phyloP scores from a whole-genome alignment of 2,797 vertebrate genomes.

The Melanotaenia parkinsoni region DNA sequence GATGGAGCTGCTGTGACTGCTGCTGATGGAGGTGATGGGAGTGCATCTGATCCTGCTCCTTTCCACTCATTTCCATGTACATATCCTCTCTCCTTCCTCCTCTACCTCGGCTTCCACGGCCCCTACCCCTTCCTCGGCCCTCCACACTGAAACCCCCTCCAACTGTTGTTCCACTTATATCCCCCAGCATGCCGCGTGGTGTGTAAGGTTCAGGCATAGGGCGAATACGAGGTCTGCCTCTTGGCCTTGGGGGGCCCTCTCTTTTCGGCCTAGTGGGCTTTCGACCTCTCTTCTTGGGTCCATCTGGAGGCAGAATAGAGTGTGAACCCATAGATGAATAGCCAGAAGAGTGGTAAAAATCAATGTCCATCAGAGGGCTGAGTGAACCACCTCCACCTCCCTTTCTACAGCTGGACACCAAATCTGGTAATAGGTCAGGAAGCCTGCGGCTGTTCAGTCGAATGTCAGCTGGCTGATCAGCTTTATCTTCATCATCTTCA shows the following conservation, averaged over 20 bases:
- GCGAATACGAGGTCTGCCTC: slow-evolving; percentile 91
- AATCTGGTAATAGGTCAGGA: slow-evolving; percentile 88
- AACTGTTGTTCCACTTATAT: slow-evolving; percentile 74
- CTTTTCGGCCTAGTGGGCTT: slow-evolving; percentile 93
- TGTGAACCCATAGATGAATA: slow-evolving; percentile 83
- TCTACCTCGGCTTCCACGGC: slow-evolving; percentile 84
- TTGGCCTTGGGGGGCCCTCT: slow-evolving; percentile 90
- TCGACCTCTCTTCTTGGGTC: slow-evolving; percentile 90
- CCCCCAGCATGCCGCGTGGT: slow-evolving; percentile 85
- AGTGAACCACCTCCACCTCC: slow-evolving; percentile 82
- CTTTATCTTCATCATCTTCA: slow-evolving; percentile 94
- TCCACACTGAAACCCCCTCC: slow-evolving; percentile 75
- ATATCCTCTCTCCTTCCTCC: slow-evolving; percentile 88
- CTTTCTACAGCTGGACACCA: slow-evolving; percentile 93
- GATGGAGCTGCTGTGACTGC: slow-evolving; percentile 76
- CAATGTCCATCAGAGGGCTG: slow-evolving; percentile 91
- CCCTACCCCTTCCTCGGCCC: slow-evolving; percentile 86
- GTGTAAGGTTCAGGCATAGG: slow-evolving; percentile 86
- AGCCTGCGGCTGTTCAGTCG: slow-evolving; percentile 91
- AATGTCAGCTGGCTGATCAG: slow-evolving; percentile 91
- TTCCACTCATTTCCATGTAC: slow-evolving; percentile 83
- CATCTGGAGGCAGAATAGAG: slow-evolving; percentile 83
- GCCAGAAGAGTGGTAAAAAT: slow-evolving; percentile 86
- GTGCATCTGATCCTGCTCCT: slow-evolving; percentile 81
- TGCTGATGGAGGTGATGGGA: slow-evolving; percentile 80